Evolutionary conservation across 2,113 vertebrate species (phyloP).

Genomic region (Atherinomorus stipes): DNA sequence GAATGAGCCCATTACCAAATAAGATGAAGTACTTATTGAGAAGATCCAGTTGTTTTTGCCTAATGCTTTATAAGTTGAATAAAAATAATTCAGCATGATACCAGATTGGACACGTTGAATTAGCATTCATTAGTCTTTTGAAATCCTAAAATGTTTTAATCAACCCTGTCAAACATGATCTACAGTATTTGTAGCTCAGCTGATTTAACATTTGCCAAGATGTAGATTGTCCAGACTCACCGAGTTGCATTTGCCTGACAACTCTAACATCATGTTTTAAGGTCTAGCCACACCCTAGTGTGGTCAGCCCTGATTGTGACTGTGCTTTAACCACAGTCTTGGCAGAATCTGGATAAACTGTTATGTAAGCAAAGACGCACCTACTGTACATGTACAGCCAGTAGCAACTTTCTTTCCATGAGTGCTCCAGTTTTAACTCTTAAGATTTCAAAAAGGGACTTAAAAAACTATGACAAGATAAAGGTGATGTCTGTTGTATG

Average conservation of each 20-base stretch:
- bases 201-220: slow-evolving; percentile 1
- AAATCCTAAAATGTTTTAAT: slow-evolving; percentile 5
- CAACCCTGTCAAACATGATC: not conserved
- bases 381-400: not conserved
- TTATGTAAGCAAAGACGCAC: slow-evolving; percentile 39
- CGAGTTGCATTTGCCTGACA: not conserved
- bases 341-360: slow-evolving; percentile 8
- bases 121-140: not conserved
- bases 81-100: not conserved
- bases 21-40: slow-evolving; percentile 41
- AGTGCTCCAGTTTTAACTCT: slow-evolving; percentile 3
- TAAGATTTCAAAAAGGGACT: slow-evolving; percentile 2
- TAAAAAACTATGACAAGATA: not conserved
- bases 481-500: slow-evolving; percentile 18
- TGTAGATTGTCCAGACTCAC: not conserved
- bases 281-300: not conserved
- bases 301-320: slow-evolving; percentile 1
- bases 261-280: not conserved
- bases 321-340: slow-evolving; percentile 1
- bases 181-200: not conserved
- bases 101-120: not conserved
- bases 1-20: slow-evolving; percentile 52
- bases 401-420: slow-evolving; percentile 21
- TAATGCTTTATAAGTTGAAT: slow-evolving; percentile 22
- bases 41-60: slow-evolving; percentile 49